Evolutionary conservation across 2,888 invertebrate species (phyloP).

Genomic region (Nudaria mundana): DNA sequence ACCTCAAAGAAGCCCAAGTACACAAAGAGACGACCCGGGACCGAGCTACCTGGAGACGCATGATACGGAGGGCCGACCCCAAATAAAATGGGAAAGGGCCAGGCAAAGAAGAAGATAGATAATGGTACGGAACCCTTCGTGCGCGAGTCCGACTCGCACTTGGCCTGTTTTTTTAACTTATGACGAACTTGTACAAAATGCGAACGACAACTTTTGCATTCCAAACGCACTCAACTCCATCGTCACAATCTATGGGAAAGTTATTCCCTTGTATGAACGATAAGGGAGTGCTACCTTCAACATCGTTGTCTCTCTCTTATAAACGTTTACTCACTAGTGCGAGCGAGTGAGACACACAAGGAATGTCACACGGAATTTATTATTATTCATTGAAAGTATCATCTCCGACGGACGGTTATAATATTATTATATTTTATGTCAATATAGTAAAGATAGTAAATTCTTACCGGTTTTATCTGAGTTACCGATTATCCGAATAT

Average conservation of each 20-base stretch:
- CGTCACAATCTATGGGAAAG: constrained; percentile 73
- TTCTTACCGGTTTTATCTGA: too few relatives aligned
- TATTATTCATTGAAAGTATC: constrained; percentile 67
- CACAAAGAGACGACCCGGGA: too few relatives aligned
- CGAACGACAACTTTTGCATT: constrained; percentile 58
- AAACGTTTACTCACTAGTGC: constrained; percentile 1
- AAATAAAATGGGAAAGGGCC: too few relatives aligned
- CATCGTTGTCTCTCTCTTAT: constrained; percentile 39
- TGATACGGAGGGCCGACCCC: too few relatives aligned
- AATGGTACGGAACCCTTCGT: too few relatives aligned
- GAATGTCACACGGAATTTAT: constrained; percentile 72
- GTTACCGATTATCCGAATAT: too few relatives aligned
- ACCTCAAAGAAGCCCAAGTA: too few relatives aligned
- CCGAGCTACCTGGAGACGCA: too few relatives aligned
- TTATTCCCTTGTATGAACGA: constrained; percentile 77
- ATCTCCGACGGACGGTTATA: constrained; percentile 35
- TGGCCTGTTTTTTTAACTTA: constrained; percentile 31
- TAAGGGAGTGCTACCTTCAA: constrained; percentile 63
- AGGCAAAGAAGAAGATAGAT: too few relatives aligned
- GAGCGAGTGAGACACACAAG: constrained; percentile 39
- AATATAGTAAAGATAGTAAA: constrained; percentile 17
- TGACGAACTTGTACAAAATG: constrained; percentile 27
- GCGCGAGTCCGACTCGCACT: too few relatives aligned
- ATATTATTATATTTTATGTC: constrained; percentile 28
- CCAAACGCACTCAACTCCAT: constrained; percentile 44